These are phyloP conservation scores for Thripadectes ignobilis DNA, from an alignment of 2,797 vertebrate genomes.

Conservation along the genomic window DNA sequence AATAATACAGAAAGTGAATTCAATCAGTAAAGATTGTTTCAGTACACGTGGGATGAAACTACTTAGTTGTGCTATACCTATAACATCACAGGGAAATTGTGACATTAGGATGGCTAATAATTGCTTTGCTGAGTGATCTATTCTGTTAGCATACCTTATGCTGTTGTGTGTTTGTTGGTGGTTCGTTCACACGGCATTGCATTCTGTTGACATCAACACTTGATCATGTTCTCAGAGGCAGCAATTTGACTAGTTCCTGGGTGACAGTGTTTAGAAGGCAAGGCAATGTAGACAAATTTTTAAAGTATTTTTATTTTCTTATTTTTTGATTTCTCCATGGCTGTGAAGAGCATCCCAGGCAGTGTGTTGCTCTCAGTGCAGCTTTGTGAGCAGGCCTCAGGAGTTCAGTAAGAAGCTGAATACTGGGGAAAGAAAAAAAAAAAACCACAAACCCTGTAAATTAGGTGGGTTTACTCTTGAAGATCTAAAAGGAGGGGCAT, in stretches of 20 bases:
- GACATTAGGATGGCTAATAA: neutral
- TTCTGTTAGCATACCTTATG: neutral
- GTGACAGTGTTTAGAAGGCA: neutral
- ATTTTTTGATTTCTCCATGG: neutral
- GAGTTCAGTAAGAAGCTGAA: neutral
- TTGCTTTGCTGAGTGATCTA: neutral
- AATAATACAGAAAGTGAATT: neutral
- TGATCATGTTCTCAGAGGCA: neutral
- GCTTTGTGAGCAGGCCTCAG: neutral
- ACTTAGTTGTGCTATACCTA: neutral
- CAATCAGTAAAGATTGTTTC: neutral
- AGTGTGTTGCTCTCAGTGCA: neutral
- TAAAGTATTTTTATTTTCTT: neutral
- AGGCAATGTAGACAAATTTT: neutral
- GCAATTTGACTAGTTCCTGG: neutral
- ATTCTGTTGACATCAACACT: neutral
- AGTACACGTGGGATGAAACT: neutral
- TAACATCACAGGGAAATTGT: neutral
- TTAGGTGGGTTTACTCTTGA: neutral
- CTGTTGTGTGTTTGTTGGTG: neutral
- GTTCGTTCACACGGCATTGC: neutral
- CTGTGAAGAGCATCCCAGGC: neutral
- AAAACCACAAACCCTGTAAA: neutral
- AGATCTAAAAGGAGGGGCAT: neutral
- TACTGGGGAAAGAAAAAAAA: fast-evolving